Evolutionary conservation across 2,113 vertebrate species (phyloP).

Genomic region (Butorides virescens): DNA sequence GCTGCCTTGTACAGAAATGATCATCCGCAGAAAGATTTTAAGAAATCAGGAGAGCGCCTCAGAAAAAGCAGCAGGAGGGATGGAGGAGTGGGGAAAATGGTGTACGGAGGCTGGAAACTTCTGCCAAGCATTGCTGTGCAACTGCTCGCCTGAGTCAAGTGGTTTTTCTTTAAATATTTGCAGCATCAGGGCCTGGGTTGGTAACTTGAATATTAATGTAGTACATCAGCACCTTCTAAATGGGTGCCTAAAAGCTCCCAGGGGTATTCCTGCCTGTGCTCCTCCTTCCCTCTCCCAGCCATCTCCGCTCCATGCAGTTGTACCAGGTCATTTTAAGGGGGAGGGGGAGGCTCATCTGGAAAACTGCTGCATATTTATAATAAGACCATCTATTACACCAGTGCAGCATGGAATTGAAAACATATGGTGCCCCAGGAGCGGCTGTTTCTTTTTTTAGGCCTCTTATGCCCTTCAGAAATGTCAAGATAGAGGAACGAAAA

Average conservation of each 20-base stretch:
- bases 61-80: slow-evolving; percentile 33
- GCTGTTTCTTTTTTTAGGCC: slow-evolving; percentile 64
- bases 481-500: slow-evolving; percentile 74
- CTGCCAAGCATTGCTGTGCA: slow-evolving; percentile 14
- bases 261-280: neutral
- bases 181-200: neutral
- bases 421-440: slow-evolving; percentile 65
- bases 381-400: slow-evolving; percentile 41
- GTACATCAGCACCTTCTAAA: neutral
- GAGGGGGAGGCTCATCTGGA: slow-evolving; percentile 21
- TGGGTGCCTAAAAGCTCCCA: neutral
- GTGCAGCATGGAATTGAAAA: slow-evolving; percentile 64
- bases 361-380: slow-evolving; percentile 40
- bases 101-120: neutral
- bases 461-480: slow-evolving; percentile 73
- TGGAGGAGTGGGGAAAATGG: neutral
- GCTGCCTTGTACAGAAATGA: slow-evolving; percentile 4
- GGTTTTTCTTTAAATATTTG: slow-evolving; percentile 13
- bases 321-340: neutral
- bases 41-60: neutral
- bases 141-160: neutral
- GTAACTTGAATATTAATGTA: neutral
- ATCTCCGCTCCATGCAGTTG: neutral
- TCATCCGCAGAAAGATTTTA: neutral
- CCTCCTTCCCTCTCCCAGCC: neutral